Percentiles rank a stretch among this genome's conserved stretches.
Evolutionary conservation across 1,140 invertebrate genomes (phyloP).

Genomic region (Arion vulgaris): DNA sequence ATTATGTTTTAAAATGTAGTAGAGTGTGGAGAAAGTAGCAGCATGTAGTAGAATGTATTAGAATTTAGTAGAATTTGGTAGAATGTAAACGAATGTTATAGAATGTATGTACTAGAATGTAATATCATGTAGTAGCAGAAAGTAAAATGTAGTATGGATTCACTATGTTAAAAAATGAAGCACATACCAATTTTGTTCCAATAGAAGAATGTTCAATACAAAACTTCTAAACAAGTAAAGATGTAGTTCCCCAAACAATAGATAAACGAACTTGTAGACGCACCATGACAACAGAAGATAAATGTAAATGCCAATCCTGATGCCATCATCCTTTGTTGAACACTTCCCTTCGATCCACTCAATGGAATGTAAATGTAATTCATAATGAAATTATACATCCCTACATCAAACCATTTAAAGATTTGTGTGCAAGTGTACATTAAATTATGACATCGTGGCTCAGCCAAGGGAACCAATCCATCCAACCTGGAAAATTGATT

Average conservation of each 20-base stretch:
- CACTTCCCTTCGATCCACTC: conserved; percentile 73
- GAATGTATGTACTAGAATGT: no score
- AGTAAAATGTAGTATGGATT: no score
- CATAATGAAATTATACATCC: conserved; percentile 41
- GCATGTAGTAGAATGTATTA: no score
- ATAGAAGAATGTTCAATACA: background rate
- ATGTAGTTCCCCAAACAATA: conserved; percentile 77
- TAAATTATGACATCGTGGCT: conserved; percentile 88
- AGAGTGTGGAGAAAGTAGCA: no score
- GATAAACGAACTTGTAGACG: conserved; percentile 82
- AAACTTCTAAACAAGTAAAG: background rate
- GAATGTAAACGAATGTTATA: no score
- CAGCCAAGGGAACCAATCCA: conserved; percentile 81
- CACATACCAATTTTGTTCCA: background rate
- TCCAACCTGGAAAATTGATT: conserved; percentile 84
- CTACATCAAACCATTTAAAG: conserved; percentile 80
- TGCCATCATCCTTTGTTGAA: conserved; percentile 79
- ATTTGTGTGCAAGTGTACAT: conserved; percentile 95
- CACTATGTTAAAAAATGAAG: no score
- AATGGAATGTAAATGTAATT: conserved; percentile 87
- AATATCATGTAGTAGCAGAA: no score
- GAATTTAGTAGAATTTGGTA: no score
- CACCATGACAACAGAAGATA: conserved; percentile 93
- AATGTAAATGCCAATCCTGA: conserved; percentile 87
- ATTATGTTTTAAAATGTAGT: no score